Conservation (phyloP, 2,113 vertebrate genomes). For the Sylvia atricapilla region DNA sequence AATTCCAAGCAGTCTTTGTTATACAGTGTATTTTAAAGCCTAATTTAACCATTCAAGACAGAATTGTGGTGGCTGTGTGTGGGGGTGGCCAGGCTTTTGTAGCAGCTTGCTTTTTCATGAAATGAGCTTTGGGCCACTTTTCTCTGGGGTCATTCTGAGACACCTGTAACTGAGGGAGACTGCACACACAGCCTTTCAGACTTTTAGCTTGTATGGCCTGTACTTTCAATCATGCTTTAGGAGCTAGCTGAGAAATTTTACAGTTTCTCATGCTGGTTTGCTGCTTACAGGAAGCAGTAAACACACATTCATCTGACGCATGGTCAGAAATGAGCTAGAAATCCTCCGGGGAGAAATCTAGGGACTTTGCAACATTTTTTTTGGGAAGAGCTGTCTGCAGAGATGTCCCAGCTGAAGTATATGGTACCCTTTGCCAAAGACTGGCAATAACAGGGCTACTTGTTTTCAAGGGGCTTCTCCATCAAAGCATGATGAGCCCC, state of each 20-base stretch:
- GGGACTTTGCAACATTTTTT: constrained; percentile 6
- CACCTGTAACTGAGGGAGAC: neutral
- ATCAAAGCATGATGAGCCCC: constrained; percentile 1
- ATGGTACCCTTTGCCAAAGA: neutral
- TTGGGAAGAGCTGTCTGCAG: constrained; percentile 26
- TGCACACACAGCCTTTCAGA: neutral
- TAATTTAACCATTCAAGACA: neutral
- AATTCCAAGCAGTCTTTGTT: neutral
- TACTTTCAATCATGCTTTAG: neutral
- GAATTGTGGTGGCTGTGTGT: neutral
- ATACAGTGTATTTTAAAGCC: neutral
- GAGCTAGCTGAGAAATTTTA: neutral
- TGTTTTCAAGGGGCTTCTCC: constrained; percentile 27
- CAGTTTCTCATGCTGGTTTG: neutral
- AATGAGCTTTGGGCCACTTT: neutral
- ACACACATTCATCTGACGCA: neutral
- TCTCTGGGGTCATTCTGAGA: neutral
- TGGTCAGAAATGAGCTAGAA: constrained; percentile 17
- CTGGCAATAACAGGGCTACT: neutral
- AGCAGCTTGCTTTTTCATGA: neutral
- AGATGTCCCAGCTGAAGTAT: neutral
- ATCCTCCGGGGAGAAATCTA: constrained; percentile 6
- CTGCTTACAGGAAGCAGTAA: constrained; percentile 9
- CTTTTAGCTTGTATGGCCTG: neutral
- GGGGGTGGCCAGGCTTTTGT: neutral